phyloP scores from a whole-genome alignment of 2,888 invertebrate species.

The Drosophila formosana region DNA sequence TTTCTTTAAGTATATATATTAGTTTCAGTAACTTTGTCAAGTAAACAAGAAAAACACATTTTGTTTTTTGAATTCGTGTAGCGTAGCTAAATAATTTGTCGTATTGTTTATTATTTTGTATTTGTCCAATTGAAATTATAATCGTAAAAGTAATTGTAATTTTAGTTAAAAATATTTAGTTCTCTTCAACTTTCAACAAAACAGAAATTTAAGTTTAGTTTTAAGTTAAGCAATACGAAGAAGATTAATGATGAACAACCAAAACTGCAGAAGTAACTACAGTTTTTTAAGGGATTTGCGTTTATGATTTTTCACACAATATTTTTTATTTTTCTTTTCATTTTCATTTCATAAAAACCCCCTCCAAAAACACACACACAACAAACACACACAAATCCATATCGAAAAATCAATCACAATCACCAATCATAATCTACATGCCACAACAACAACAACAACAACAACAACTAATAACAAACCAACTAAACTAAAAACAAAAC shows the following conservation, averaged over 20 bases:
- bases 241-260: slow-evolving; percentile 6
- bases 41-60: slow-evolving; percentile 14
- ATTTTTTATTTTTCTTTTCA: slow-evolving; percentile 80
- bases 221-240: slow-evolving; percentile 44
- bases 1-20: slow-evolving; percentile 26
- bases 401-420: slow-evolving; percentile 28
- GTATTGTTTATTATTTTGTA: slow-evolving; percentile 28
- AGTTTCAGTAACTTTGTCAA: slow-evolving; percentile 11
- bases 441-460: slow-evolving; percentile 37
- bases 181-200: slow-evolving; percentile 50
- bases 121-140: slow-evolving; percentile 37
- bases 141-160: slow-evolving; percentile 24
- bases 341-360: slow-evolving; percentile 74
- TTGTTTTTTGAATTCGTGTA: slow-evolving; percentile 11
- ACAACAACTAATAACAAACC: slow-evolving; percentile 3
- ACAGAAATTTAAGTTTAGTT: slow-evolving; percentile 46
- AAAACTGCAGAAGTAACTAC: slow-evolving; percentile 20
- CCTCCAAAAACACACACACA: slow-evolving; percentile 33
- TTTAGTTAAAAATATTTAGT: slow-evolving; percentile 28
- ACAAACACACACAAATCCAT: slow-evolving; percentile 27
- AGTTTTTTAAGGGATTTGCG: slow-evolving; percentile 54
- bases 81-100: slow-evolving; percentile 14
- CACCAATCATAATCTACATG: slow-evolving; percentile 34
- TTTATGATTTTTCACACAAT: slow-evolving; percentile 76
- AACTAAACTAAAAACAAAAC: background rate